Base-by-base conservation (phyloP, 2,888 invertebrate species). In the Willowsia nigromaculata region DNA sequence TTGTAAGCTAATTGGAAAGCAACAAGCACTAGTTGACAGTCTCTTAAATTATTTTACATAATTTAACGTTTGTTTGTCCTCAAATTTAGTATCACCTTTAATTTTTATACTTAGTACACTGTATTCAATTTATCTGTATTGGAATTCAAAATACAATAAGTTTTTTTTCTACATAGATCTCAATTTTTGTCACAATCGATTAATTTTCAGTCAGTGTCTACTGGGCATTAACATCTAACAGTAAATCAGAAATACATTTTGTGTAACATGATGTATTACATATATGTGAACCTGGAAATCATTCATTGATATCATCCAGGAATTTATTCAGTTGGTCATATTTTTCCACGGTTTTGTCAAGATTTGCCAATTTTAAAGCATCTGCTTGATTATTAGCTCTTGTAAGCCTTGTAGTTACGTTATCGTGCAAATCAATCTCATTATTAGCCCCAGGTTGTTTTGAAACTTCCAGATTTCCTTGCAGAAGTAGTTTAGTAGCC, bases 401-500 rank as follows among this genome's bases (percentile, higher is more conserved):
- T 9, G 27, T 30, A n/a, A 62, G 33, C 59, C 11, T 65, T 13
- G 27, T 27, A 27, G 1, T 18, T 43, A 27, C 25, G 9, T 53
- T 22, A 37, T 43, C 81, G 22, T 53, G n/a, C 30, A 13, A 9
- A 13, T 9, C 40, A 40, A 11, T 78, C n/a, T n/a, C 13, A 11
- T 43, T 25, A 43, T 9, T 30, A 56, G 15, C 18, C 40, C 7
- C 81, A 3, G 56, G 53, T 13, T 82, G 25, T 1, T 33, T 33
- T 27, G n/a, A n/a, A 22, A 30, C 59, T 13, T 37, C 25, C 13
- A 86, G n/a, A 13, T 80, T 80, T 9, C 80, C 86, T 62, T 85
- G 78, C 1, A 74, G 47, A 0, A 85, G n/a, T 30, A 85, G 22
- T 56, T 59, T 78, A 13, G 78, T 85, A 1, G 85, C 86, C n/a